phyloP scores from a whole-genome alignment of 1,140 invertebrate species.

The Zaprionus camerounensis region DNA sequence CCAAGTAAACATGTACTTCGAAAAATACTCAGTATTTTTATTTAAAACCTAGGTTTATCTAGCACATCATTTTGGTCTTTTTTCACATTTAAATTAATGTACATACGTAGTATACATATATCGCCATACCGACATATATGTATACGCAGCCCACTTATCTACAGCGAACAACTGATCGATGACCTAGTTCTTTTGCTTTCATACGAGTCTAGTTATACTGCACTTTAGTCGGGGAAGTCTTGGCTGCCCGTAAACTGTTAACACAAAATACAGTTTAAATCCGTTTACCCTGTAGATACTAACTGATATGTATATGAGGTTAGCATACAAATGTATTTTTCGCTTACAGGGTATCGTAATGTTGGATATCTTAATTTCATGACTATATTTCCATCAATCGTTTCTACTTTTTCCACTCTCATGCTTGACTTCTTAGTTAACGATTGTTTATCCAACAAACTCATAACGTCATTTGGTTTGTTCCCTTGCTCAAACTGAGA shows the following conservation, averaged over 20 bases:
- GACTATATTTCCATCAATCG: neutral
- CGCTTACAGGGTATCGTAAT: neutral
- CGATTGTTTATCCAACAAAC: constrained; percentile 70
- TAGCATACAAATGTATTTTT: too few relatives aligned
- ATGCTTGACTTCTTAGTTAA: constrained; percentile 21
- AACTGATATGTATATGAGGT: too few relatives aligned
- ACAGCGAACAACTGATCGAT: constrained; percentile 29
- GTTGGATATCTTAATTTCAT: neutral
- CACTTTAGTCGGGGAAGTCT: constrained; percentile 9
- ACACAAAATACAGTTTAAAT: constrained; percentile 20
- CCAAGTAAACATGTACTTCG: neutral
- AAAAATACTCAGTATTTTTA: neutral
- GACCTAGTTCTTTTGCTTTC: constrained; percentile 28
- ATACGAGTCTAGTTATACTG: constrained; percentile 26
- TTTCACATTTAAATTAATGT: neutral
- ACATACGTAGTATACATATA: constrained; percentile 9
- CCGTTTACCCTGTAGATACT: constrained; percentile 12
- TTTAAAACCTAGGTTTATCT: neutral
- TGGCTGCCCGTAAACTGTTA: neutral
- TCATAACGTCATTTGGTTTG: constrained; percentile 63
- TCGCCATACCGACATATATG: neutral
- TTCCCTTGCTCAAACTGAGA: constrained; percentile 13
- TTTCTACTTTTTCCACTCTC: neutral
- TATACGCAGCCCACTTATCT: constrained; percentile 1
- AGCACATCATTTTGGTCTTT: constrained; percentile 14